Percentiles rank a stretch among this genome's conserved stretches.
Conservation (phyloP, 2,113 vertebrate species). For the Otis tarda region DNA sequence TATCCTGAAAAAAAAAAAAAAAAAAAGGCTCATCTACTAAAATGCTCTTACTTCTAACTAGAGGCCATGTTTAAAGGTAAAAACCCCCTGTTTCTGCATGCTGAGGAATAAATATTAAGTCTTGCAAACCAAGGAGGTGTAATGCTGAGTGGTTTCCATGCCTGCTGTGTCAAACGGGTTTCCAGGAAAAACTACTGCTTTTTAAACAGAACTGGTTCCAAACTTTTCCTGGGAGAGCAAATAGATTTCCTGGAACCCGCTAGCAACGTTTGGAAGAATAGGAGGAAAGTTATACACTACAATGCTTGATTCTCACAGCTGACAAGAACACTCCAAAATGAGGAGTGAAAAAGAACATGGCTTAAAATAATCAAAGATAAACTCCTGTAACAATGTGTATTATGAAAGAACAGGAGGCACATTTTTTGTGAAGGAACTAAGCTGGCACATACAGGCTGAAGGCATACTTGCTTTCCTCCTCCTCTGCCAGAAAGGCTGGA, state of each 20-base stretch:
- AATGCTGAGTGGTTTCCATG: neutral
- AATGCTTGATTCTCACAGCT: neutral
- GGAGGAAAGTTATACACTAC: slow-evolving; percentile 11
- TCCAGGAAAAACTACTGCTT: slow-evolving; percentile 42
- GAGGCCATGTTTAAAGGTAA: neutral
- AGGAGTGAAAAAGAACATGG: neutral
- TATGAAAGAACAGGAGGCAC: neutral
- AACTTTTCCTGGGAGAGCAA: slow-evolving; percentile 47
- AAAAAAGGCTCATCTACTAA: neutral
- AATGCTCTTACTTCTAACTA: neutral
- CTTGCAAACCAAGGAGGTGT: neutral
- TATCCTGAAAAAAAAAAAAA: neutral
- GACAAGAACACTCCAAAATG: neutral
- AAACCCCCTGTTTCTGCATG: neutral
- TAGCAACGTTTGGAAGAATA: neutral
- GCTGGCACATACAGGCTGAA: neutral
- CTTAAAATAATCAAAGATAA: neutral
- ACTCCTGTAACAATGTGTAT: neutral
- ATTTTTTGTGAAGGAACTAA: neutral
- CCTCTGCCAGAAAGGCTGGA: neutral
- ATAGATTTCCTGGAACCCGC: slow-evolving; percentile 49
- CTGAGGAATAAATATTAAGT: neutral
- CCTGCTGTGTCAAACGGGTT: neutral
- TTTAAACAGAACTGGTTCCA: slow-evolving; percentile 50
- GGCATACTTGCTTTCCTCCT: neutral